Percentiles rank a stretch among this genome's conserved stretches.
These are phyloP conservation scores for Eubasilissa splendida DNA, from an alignment of 2,888 invertebrate genomes.

Conservation along the genomic window DNA sequence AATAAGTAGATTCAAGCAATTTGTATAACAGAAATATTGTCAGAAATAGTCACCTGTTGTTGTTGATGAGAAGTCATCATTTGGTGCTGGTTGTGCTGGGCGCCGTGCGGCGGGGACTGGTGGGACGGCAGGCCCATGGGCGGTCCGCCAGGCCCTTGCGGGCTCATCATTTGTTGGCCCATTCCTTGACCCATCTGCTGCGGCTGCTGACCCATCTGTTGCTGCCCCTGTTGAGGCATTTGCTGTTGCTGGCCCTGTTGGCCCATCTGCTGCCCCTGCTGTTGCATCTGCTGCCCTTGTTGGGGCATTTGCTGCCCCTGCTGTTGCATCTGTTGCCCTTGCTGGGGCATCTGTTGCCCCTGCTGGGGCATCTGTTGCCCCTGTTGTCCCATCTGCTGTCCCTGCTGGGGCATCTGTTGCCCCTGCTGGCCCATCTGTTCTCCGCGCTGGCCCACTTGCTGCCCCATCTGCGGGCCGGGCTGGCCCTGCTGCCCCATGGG, in stretches of 20 bases:
- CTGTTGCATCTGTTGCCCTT: slow-evolving; percentile 62
- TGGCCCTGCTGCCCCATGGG: slow-evolving; percentile 62
- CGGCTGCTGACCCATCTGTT: slow-evolving; percentile 61
- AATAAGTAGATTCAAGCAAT: not conserved
- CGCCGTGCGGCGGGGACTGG: slow-evolving; percentile 54
- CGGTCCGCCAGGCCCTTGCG: slow-evolving; percentile 65
- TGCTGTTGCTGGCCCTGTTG: slow-evolving; percentile 66
- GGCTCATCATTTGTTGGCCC: slow-evolving; percentile 66
- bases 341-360: slow-evolving; percentile 70
- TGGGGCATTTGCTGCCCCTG: slow-evolving; percentile 65
- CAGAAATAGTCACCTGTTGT: slow-evolving; percentile 43
- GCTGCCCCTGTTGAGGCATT: slow-evolving; percentile 61
- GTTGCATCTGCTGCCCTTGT: slow-evolving; percentile 69
- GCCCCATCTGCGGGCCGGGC: slow-evolving; percentile 64
- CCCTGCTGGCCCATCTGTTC: slow-evolving; percentile 69
- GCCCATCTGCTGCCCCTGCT: slow-evolving; percentile 63
- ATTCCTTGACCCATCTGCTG: slow-evolving; percentile 46
- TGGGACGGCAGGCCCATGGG: slow-evolving; percentile 59
- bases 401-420: slow-evolving; percentile 66
- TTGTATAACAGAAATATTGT: not conserved
- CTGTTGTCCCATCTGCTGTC: slow-evolving; percentile 69
- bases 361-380: slow-evolving; percentile 68
- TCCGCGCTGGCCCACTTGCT: slow-evolving; percentile 69
- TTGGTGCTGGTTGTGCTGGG: slow-evolving; percentile 63
- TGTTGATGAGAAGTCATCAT: slow-evolving; percentile 62